Conservation (phyloP, 2,888 invertebrate species). For the Mechanitis messenoides region DNA sequence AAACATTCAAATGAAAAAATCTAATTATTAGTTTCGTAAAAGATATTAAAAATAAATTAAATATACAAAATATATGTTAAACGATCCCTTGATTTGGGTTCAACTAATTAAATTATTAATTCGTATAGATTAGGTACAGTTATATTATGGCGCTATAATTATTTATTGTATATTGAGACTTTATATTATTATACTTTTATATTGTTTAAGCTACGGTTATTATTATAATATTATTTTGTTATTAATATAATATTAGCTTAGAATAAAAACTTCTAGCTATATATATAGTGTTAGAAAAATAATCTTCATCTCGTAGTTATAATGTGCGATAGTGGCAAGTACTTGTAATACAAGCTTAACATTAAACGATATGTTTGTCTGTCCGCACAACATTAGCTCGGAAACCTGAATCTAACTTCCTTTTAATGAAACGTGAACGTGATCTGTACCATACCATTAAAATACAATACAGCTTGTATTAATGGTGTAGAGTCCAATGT, state of each 20-base stretch:
- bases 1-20: not conserved
- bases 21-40: not conserved
- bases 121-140: slow-evolving; percentile 16
- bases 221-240: no score
- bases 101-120: slow-evolving; percentile 54
- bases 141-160: no score
- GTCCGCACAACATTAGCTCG: slow-evolving; percentile 12
- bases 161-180: no score
- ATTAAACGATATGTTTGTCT: slow-evolving; percentile 14
- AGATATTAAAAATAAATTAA: not conserved
- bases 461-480: slow-evolving; percentile 22
- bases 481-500: slow-evolving; percentile 17
- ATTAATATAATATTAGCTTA: no score
- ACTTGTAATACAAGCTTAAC: slow-evolving; percentile 19
- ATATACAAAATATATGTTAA: slow-evolving; percentile 30
- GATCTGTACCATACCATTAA: slow-evolving; percentile 21
- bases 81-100: slow-evolving; percentile 34
- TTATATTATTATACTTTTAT: no score
- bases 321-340: slow-evolving; percentile 5
- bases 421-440: slow-evolving; percentile 22
- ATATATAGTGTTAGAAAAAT: no score
- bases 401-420: slow-evolving; percentile 22
- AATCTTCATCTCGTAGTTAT: no score
- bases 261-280: no score
- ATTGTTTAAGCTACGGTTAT: no score